These are phyloP conservation scores for Triplophysa dalaica DNA, from an alignment of 2,113 vertebrate genomes.

Conservation along the genomic window DNA sequence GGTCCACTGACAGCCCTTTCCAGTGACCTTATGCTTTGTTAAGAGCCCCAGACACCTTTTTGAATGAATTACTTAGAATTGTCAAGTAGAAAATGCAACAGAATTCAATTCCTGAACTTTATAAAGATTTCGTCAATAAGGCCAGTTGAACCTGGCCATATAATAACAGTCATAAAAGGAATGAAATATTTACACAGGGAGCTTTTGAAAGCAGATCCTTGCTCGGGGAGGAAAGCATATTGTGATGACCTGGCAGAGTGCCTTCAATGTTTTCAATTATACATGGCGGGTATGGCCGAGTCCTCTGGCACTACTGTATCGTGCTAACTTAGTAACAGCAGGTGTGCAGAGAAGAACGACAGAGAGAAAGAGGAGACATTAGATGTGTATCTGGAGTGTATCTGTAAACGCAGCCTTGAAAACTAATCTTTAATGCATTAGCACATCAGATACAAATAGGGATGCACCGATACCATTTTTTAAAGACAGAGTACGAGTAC, in stretches of 20 bases:
- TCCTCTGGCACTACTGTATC: not conserved
- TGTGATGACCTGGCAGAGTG: slow-evolving; percentile 31
- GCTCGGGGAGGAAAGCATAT: slow-evolving; percentile 26
- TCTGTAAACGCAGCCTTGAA: not conserved
- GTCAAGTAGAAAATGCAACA: not conserved
- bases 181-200: slow-evolving; percentile 45
- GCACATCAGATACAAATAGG: not conserved
- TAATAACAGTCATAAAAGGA: slow-evolving; percentile 37
- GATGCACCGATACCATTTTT: too few relatives aligned
- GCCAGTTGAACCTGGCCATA: slow-evolving; percentile 10
- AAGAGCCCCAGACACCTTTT: not conserved
- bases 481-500: too few relatives aligned
- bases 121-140: not conserved
- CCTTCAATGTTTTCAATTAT: slow-evolving; percentile 44
- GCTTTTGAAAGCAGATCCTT: slow-evolving; percentile 32
- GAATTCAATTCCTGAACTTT: not conserved
- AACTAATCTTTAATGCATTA: not conserved
- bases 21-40: not conserved
- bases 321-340: slow-evolving; percentile 2
- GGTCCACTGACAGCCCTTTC: not conserved
- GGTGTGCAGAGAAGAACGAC: not conserved
- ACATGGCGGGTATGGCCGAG: slow-evolving; percentile 31
- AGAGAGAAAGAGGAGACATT: not conserved
- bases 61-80: not conserved
- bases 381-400: not conserved